Percentiles rank a stretch among this genome's conserved stretches.
phyloP scores from a whole-genome alignment of 2,113 vertebrate genomes.

The Manacus vitellinus region DNA sequence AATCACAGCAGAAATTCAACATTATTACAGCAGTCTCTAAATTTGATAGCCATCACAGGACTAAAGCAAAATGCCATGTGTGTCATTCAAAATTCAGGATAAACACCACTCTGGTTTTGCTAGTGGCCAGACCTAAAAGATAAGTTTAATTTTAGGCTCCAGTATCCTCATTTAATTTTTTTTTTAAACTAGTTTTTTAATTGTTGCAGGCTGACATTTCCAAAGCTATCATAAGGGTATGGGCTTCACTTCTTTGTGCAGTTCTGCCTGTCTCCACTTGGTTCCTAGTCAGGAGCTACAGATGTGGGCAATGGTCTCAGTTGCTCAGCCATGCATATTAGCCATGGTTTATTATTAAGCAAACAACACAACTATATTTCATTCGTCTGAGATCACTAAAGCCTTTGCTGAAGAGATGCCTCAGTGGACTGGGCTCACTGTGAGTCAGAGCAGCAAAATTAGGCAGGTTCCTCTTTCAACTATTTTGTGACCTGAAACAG shows the following conservation, averaged over 20 bases:
- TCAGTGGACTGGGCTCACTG: not conserved
- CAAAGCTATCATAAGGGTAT: not conserved
- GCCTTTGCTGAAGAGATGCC: not conserved
- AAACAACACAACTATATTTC: not conserved
- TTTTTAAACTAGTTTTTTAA: not conserved
- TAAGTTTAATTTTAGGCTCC: not conserved
- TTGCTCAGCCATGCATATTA: not conserved
- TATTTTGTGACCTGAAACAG: not conserved
- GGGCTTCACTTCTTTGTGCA: not conserved
- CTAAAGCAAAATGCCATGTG: not conserved
- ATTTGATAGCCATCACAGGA: not conserved
- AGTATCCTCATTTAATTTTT: not conserved
- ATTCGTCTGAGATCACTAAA: not conserved
- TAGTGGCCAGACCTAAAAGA: not conserved
- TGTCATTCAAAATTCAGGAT: not conserved
- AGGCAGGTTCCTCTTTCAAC: not conserved
- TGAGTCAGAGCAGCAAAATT: not conserved
- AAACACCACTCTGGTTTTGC: not conserved
- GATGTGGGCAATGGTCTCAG: not conserved
- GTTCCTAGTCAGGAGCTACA: not conserved
- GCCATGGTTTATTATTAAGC: not conserved
- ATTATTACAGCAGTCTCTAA: not conserved
- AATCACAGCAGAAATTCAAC: not conserved
- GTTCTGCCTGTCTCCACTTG: not conserved
- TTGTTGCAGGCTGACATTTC: not conserved